phyloP scores from a whole-genome alignment of 2,888 invertebrate species.

The Limnephilus marmoratus region DNA sequence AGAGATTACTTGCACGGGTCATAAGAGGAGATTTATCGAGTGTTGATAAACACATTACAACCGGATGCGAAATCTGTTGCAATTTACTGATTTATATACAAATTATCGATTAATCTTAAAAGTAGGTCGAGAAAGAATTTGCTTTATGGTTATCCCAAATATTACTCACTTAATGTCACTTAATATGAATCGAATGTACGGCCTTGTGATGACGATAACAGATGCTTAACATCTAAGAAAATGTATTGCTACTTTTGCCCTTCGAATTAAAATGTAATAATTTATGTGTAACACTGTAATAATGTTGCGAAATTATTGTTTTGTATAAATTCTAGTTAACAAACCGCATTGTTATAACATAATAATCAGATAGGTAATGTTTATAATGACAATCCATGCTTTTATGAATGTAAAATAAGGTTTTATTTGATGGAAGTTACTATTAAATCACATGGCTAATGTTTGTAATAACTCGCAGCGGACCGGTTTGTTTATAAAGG shows the following conservation, averaged over 20 bases:
- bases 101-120: background rate
- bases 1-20: no score
- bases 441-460: background rate
- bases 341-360: background rate
- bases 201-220: background rate
- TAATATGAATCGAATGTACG: background rate
- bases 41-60: background rate
- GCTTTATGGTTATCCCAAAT: background rate
- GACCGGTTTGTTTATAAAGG: slow-evolving; percentile 18
- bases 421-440: no score
- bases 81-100: background rate
- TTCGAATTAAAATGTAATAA: background rate
- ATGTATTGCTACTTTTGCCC: background rate
- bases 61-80: background rate
- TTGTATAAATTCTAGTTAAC: background rate
- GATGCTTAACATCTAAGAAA: background rate
- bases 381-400: background rate
- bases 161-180: background rate
- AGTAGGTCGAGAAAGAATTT: background rate
- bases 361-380: background rate
- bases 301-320: slow-evolving; percentile 2
- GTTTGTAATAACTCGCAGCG: background rate
- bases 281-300: background rate
- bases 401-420: no score
- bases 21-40: background rate